Evolutionary conservation across 2,888 invertebrate genomes (phyloP).

Genomic region (Hoplodrina blanda): DNA sequence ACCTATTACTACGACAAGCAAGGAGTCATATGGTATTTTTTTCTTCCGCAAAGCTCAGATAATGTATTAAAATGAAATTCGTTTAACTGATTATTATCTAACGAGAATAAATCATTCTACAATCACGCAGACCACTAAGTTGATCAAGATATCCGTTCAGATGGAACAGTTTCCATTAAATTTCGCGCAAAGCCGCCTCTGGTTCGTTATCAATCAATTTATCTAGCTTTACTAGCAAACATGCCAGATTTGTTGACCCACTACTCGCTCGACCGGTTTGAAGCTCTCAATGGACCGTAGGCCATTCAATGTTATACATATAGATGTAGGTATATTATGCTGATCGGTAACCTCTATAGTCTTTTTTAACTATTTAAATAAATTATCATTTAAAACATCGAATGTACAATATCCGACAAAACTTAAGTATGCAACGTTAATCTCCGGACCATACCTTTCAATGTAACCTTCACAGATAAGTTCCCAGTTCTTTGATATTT

Average conservation of each 20-base stretch:
- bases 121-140: conserved; percentile 75
- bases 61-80: conserved; percentile 50
- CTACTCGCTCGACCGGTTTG: conserved; percentile 80
- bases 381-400: conserved; percentile 44
- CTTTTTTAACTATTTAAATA: conserved; percentile 54
- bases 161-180: conserved; percentile 83
- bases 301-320: conserved; percentile 76
- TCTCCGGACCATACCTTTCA: conserved; percentile 27
- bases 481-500: conserved; percentile 53
- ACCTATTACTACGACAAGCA: not conserved
- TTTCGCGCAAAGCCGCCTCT: conserved; percentile 82
- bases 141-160: conserved; percentile 78
- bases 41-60: conserved; percentile 27
- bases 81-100: conserved; percentile 66
- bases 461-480: conserved; percentile 54
- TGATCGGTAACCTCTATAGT: conserved; percentile 52
- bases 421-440: conserved; percentile 33
- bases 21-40: conserved; percentile 2
- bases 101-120: conserved; percentile 75
- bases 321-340: conserved; percentile 51
- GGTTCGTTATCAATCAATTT: conserved; percentile 87
- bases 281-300: conserved; percentile 76
- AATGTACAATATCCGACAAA: conserved; percentile 20
- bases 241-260: conserved; percentile 82
- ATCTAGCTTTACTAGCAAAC: conserved; percentile 81